A percentile compares a stretch with the other conserved stretches of the same genome.
Conservation (phyloP, 1,140 invertebrate species). For the honey bee (Apis mellifera) region Amel_HAv3.1 CM009946.2:2712001-2712500, state of each 20-base stretch:
- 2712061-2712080: constrained; percentile 83
- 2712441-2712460: constrained; percentile 83
- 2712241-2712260: not conserved
- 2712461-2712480: constrained; percentile 24
- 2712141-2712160: constrained; percentile 71
- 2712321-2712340: constrained; percentile 79
- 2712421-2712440: constrained; percentile 82
- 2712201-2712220: constrained; percentile 49
- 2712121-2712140: constrained; percentile 80
- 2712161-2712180: constrained; percentile 78
- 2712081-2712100: constrained; percentile 74
- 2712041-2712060: constrained; percentile 83
- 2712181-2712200: constrained; percentile 81
- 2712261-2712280: constrained; percentile 7
- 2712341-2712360: constrained; percentile 82
- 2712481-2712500: not conserved
- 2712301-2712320: constrained; percentile 80
- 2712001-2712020: constrained; percentile 83
- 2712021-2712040: constrained; percentile 83
- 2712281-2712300: constrained; percentile 71
- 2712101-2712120: constrained; percentile 65
- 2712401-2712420: constrained; percentile 84
- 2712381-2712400: constrained; percentile 84
- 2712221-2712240: constrained; percentile 5
- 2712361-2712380: constrained; percentile 82